Percentiles rank a stretch among this genome's conserved stretches.
Conservation (phyloP, 2,797 vertebrate genomes). For the Poeciliopsis gracilis region DNA sequence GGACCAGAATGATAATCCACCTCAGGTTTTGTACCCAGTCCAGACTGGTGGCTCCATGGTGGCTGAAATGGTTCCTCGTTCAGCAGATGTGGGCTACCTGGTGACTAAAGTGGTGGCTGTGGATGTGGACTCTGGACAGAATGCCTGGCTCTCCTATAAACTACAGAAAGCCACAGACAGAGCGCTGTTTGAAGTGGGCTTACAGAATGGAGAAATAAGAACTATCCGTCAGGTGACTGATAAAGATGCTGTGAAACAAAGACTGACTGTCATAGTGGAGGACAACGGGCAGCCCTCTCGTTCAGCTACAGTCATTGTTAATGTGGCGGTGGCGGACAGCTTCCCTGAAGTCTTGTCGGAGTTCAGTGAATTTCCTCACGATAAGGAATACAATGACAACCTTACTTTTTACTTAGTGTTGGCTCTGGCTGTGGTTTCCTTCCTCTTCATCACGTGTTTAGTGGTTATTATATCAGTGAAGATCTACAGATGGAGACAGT, state of each 20-base stretch:
- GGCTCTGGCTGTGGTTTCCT: too few species aligned
- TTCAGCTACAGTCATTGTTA: too few species aligned
- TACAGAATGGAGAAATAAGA: conserved; percentile 72
- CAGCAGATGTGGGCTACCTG: conserved; percentile 84
- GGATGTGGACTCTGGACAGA: conserved; percentile 78
- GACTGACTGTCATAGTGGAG: too few species aligned
- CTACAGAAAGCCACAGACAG: conserved; percentile 74
- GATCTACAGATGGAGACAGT: too few species aligned
- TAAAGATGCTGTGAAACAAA: conserved; percentile 57
- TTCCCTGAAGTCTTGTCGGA: too few species aligned
- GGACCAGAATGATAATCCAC: conserved; percentile 69
- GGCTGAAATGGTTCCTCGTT: conserved; percentile 81
- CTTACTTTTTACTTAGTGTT: too few species aligned
- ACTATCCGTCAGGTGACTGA: conserved; percentile 71
- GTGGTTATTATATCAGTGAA: too few species aligned
- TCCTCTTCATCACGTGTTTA: too few species aligned
- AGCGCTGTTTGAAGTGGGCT: conserved; percentile 42
- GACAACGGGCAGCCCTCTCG: too few species aligned
- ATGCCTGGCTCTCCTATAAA: conserved; percentile 78
- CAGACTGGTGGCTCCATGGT: conserved; percentile 68
- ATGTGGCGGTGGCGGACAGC: too few species aligned
- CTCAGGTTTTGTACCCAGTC: conserved; percentile 57
- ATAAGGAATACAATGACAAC: too few species aligned
- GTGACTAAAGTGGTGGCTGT: conserved; percentile 88
- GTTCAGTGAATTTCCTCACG: too few species aligned